Base-by-base conservation (phyloP, 2,888 invertebrate species). In the Sclerodermus sp. region DNA sequence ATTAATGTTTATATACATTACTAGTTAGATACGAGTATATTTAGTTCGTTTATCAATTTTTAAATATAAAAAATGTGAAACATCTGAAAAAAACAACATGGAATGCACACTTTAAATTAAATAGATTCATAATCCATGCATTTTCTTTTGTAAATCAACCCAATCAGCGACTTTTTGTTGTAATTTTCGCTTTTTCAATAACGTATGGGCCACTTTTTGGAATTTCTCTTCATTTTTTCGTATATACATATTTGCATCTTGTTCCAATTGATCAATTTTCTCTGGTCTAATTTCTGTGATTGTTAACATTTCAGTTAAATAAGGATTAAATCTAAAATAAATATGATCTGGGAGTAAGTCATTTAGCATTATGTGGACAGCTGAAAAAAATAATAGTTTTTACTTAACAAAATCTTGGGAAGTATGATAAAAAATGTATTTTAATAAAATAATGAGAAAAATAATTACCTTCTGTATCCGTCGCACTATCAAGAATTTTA, bases 271-370 rank as follows among this genome's bases (percentile, higher is more conserved):
- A 51, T 83, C 81, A 45, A 93, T 79, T 72, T 89, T 89, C 17
- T 84, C 85, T 0, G 88, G 84, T 57, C 88, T 80, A 32, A 88
- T 88, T 79, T 94, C 94, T 67, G 90, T 90, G 84, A 96, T 87
- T 12, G 85, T 83, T 48, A 91, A 82, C 74, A 89, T 86, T 71
- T 90, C 87, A 49, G 89, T 87, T 49, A 95, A 80, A 64, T 93
- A 92, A 0, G 95, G 95, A 80, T 95, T 96, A 77, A 95, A 88
- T 4, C 95, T 84, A 77, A 84, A 94, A 78, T 95, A 94, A 31
- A 83, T 82, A 36, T 86, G 82, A 0, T 84, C 82, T 0, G 90
- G 88, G 1, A 93, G 79, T 44, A 91, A 79, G 76, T 93, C 92
- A 70, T 86, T 87, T 58, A 92, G 71, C 66, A 88, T 84, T 42